phyloP scores from a whole-genome alignment of 2,797 vertebrate species.

The Chelon labrosus region DNA sequence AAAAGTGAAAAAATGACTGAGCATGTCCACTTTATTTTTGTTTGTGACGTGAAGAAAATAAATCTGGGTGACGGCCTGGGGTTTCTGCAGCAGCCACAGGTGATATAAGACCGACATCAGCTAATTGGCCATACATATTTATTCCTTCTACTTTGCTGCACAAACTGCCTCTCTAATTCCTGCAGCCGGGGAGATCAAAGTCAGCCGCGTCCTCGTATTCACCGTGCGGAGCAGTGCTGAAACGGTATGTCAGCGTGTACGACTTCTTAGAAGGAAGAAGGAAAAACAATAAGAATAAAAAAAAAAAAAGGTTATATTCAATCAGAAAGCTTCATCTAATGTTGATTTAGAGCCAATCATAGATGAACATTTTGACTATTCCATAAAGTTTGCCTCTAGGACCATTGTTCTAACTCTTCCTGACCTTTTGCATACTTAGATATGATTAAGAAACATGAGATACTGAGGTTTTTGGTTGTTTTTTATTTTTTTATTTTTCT shows the following conservation, averaged over 20 bases:
- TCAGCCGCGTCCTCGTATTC: conserved; percentile 6
- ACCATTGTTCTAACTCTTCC: neutral
- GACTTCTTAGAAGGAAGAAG: conserved; percentile 2
- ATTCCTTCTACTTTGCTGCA: neutral
- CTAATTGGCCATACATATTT: conserved; percentile 5
- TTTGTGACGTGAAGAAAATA: conserved; percentile 24
- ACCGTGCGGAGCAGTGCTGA: conserved; percentile 16
- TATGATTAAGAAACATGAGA: neutral
- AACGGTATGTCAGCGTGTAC: conserved; percentile 27
- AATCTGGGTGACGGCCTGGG: neutral
- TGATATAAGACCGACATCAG: conserved; percentile 1
- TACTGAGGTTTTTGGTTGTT: neutral
- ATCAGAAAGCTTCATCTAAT: too few relatives aligned
- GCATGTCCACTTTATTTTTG: conserved; percentile 8
- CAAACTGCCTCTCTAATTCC: conserved; percentile 5
- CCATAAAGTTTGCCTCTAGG: neutral
- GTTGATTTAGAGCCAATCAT: too few relatives aligned
- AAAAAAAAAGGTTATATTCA: too few relatives aligned
- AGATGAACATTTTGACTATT: too few relatives aligned
- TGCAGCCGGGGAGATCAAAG: conserved; percentile 31
- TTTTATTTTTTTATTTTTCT: neutral
- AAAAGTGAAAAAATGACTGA: conserved; percentile 15
- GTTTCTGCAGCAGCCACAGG: neutral
- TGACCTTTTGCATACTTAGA: conserved; percentile 19
- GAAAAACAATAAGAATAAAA: too few relatives aligned